Evolutionary conservation across 1,140 invertebrate genomes (phyloP).

Genomic region (Megalopta genalis): DNA sequence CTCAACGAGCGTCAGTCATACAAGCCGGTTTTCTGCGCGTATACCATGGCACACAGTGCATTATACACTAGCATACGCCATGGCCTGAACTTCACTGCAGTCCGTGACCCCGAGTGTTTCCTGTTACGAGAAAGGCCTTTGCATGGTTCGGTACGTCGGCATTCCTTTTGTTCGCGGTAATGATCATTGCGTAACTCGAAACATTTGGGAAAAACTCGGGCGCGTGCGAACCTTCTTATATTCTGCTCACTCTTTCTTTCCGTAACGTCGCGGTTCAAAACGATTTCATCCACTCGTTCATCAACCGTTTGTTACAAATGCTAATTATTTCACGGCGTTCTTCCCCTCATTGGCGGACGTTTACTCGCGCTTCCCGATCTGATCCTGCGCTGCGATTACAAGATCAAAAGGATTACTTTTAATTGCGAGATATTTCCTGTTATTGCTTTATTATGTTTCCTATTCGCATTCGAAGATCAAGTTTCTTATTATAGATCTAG

Average conservation of each 20-base stretch:
- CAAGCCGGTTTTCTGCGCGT: slow-evolving; percentile 48
- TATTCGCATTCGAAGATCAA: no score
- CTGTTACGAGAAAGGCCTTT: slow-evolving; percentile 57
- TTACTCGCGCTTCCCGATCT: no score
- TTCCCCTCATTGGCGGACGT: no score
- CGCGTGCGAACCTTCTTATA: no score
- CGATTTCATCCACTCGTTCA: no score
- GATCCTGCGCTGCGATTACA: no score
- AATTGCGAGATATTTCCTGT: no score
- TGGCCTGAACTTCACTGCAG: slow-evolving; percentile 33
- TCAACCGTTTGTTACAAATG: not conserved
- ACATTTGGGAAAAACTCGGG: slow-evolving; percentile 3
- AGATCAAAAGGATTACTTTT: no score
- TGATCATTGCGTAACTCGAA: slow-evolving; percentile 27
- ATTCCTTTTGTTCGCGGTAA: slow-evolving; percentile 36
- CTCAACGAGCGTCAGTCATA: not conserved
- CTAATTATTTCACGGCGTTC: not conserved
- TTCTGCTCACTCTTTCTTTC: not conserved
- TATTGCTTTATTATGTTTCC: no score
- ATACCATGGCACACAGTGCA: not conserved
- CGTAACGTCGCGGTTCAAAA: no score
- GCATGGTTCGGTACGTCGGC: slow-evolving; percentile 39
- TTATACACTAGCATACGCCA: no score
- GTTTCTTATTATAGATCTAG: no score
- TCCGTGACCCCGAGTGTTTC: slow-evolving; percentile 53